Evolutionary conservation across 2,888 invertebrate genomes (phyloP).

Genomic region (Luperina nickerlii): DNA sequence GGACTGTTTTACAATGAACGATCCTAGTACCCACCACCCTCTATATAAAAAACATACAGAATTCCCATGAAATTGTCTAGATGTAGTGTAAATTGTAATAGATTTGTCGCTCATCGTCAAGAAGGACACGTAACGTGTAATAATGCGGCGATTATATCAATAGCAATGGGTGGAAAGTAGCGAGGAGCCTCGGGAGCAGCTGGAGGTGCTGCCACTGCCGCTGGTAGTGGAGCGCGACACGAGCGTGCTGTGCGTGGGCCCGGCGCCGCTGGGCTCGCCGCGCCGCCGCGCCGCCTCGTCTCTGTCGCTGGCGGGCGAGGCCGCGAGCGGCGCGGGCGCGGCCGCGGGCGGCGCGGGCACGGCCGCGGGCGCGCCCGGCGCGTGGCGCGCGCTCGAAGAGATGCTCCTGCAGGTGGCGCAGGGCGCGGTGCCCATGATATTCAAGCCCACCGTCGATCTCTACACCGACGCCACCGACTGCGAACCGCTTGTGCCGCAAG

Average conservation of each 20-base stretch:
- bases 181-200: constrained; percentile 78
- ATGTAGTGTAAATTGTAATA: not conserved
- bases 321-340: constrained; percentile 77
- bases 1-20: not conserved
- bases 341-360: constrained; percentile 78
- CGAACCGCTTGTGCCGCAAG: constrained; percentile 93
- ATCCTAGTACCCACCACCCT: not conserved
- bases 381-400: constrained; percentile 94
- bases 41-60: not conserved
- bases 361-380: constrained; percentile 77
- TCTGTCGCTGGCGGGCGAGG: constrained; percentile 76
- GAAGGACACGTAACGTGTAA: not conserved
- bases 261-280: constrained; percentile 89
- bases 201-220: constrained; percentile 94
- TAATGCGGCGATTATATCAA: not conserved
- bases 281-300: constrained; percentile 90
- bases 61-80: not conserved
- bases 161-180: constrained; percentile 88
- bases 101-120: not conserved
- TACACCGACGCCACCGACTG: constrained; percentile 92
- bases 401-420: constrained; percentile 93
- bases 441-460: constrained; percentile 94
- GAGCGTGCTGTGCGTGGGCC: constrained; percentile 92
- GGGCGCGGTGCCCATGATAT: constrained; percentile 93
- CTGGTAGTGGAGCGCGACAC: constrained; percentile 92